Base-by-base conservation (phyloP, 2,797 vertebrate species). In the Perdix hodgsoniae region DNA sequence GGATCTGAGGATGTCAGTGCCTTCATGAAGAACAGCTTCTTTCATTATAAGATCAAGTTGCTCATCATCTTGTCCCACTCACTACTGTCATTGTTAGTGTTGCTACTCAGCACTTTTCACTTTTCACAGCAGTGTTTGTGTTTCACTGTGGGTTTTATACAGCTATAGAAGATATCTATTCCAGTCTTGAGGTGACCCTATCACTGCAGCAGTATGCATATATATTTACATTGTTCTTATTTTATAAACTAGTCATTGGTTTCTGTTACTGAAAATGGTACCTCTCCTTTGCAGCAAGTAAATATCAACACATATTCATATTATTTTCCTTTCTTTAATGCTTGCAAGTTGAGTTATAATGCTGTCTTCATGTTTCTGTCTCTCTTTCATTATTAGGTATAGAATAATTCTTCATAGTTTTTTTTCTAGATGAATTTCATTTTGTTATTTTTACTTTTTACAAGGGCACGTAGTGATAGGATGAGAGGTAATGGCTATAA, bases 351-450 rank as follows among this genome's bases (percentile, higher is more conserved):
- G 40, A 54, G 18, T 82, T 26, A 40, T 3, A 71, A 39, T 33
- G 23, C 21, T 40, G 9, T 83, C 4, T 77, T 45, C 18, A 4
- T 33, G 9, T 33, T 69, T 83, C 40, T 90, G 19, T 24, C 27
- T 79, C 42, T 9, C 5, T 83, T 80, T 72, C 44, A 52, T 83
- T 76, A 71, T 44, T 70, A 81, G 11, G 3, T n/a, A 17, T 39
- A 67, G 37, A 6, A 7, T 13, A 70, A 84, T 47, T 87, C 87
- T 95, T 95, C 54, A 87, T 40, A 40, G 49, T 14, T 90, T 86
- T 89, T 88, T 89, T 93, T 67, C 76, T 78, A 67, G 29, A 73
- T 10, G 1, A 78, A 70, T 70, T 19, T 78, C 7, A 59, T 86
- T 91, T 88, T 79, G 22, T 57, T 59, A 44, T 27, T 52, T 27